These are phyloP conservation scores for Mastigias papua DNA, from an alignment of 30 jellyfish, hydroid and myxozoan genomes.

Conservation along the genomic window DNA sequence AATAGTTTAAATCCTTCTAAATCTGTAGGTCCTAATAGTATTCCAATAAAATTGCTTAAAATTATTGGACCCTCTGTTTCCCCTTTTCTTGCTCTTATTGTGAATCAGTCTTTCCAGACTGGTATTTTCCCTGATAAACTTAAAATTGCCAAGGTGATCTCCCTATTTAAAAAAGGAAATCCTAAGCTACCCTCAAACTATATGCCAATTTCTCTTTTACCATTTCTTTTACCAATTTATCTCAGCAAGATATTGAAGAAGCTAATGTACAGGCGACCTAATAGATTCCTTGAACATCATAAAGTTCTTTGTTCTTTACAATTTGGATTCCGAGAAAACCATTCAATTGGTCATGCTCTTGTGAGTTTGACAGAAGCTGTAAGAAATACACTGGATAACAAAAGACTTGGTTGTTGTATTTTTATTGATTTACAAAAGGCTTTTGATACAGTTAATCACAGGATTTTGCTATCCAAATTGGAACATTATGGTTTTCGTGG, in stretches of 20 bases:
- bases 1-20: conserved; percentile 13
- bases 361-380: conserved; percentile 16
- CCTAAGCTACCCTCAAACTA: neutral
- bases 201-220: conserved; percentile 14
- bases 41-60: conserved; percentile 58
- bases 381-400: conserved; percentile 23
- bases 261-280: neutral
- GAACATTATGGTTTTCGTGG: conserved; percentile 52
- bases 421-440: conserved; percentile 22
- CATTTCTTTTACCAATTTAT: too few species aligned
- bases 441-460: conserved; percentile 44
- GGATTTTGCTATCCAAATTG: conserved; percentile 19
- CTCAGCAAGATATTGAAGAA: conserved; percentile 40
- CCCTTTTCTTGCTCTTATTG: neutral
- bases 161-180: neutral
- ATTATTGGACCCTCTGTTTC: neutral
- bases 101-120: neutral
- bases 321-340: conserved; percentile 35
- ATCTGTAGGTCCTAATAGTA: conserved; percentile 61
- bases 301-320: conserved; percentile 18
- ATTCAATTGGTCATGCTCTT: neutral
- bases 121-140: neutral
- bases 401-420: neutral
- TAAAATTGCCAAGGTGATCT: neutral
- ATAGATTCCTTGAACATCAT: conserved; percentile 15